Base-by-base conservation (phyloP, 2,888 invertebrate genomes). In the Drosophila algonquin region DNA sequence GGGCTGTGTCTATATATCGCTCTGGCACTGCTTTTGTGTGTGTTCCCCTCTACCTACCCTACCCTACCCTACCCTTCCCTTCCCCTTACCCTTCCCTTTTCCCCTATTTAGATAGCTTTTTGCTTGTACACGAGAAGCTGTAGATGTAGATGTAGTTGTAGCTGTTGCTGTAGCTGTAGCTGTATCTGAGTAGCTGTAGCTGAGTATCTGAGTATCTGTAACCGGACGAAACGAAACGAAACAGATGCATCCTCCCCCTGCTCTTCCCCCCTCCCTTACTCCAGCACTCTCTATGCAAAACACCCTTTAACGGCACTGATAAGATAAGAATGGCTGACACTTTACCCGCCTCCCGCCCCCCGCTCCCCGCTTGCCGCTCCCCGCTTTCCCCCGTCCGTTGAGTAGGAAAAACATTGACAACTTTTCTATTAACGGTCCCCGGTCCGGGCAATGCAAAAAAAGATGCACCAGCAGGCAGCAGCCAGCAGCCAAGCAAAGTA, bases 341-440 rank as follows among this genome's bases (percentile, higher is more conserved):
- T 62, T 81, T 24, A 58, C 50, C 46, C n/a, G 6, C 61, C 45
- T 40, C 14, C n/a, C n/a, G n/a, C n/a, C n/a, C n/a, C 50, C 46
- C n/a, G 14, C 14, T 21, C 24, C 2, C 14, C 44, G 12, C 12
- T 7, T 7, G 0, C 14, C 51, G 12, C 8, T 3, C 44, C 18
- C 18, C 18, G 1, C 18, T 18, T 18, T 18, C 18, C 18, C 10
- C 27, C 27, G 18, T 9, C 30, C 14, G n/a, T 35, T 50, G 24
- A 32, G 47, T 47, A 40, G 40, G 12, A 51, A 75, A 75, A 74
- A 71, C 74, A 75, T 73, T 76, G 87, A 88, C 83, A 88, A 83
- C 76, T 88, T 88, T 84, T 83, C 84, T 87, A 84, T 84, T 88
- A 88, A 88, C 73, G 74, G 57, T 30, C 30, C 30, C 30, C 30